Base-by-base conservation (phyloP, 2,797 vertebrate genomes). In the Propithecus deckenii region DNA sequence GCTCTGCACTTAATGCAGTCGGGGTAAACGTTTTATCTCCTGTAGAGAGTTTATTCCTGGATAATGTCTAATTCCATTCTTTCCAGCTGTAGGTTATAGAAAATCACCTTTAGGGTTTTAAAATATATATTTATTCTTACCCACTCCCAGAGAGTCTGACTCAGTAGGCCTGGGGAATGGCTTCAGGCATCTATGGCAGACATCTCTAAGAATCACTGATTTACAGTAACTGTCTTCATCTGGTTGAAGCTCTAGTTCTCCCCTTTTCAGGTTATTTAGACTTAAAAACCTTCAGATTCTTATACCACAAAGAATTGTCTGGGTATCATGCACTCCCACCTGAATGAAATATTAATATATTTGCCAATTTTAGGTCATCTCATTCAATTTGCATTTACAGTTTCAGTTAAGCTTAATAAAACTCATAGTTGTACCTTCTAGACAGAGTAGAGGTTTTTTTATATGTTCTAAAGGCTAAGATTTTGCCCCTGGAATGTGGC, bases 191-290 rank as follows among this genome's bases (percentile, higher is more conserved):
- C 41, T 78, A 32, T 80, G 63, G 41, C 67, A 59, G 9, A 67
- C 12, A 50, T 38, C 23, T 50, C 12, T 67, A 11, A 93, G 32
- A 81, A 59, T 69, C 22, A 92, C 11, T 88, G 43, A 88, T 78
- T 86, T 85, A 81, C 22, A 41, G 46, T 52, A 91, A 71, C 25
- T 72, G 4, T 50, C 14, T 59, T 94, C 35, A 71, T 71, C 72
- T 80, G n/a, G 32, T 92, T 92, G 67, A 96, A 80, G 88, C 71
- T 94, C 52, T n/a, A 78, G 35, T 57, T 88, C 76, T 55, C n/a
- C 65, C 35, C 35, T 35, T 43, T 72, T 23, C 83, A 89, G 57
- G n/a, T 81, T 43, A 92, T 86, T 95, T 93, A 85, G 55, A 88
- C 85, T 85, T 94, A 9, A 61, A 93, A 95, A 43, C 11, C 5